Evolutionary conservation across 2,888 invertebrate species (phyloP).

Genomic region (Tetragnatha montana): DNA sequence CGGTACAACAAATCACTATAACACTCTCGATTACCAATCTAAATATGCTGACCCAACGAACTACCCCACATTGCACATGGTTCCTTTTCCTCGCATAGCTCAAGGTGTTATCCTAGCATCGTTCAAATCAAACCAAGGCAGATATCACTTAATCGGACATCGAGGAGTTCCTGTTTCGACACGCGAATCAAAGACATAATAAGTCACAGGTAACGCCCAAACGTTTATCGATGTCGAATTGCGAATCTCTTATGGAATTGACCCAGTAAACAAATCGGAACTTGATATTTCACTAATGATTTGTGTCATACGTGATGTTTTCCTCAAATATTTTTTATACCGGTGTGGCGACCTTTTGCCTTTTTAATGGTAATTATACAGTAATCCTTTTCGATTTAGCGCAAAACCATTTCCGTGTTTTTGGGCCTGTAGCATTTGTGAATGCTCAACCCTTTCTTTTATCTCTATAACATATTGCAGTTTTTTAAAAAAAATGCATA

Average conservation of each 20-base stretch:
- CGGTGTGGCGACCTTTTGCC: background rate
- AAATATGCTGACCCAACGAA: constrained; percentile 28
- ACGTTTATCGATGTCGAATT: constrained; percentile 21
- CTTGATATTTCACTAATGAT: constrained; percentile 1
- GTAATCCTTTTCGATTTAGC: background rate
- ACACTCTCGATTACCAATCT: no score
- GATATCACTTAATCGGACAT: background rate
- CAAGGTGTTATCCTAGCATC: constrained; percentile 9
- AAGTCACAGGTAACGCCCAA: constrained; percentile 49
- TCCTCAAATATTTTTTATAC: background rate
- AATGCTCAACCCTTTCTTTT: background rate
- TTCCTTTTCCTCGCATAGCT: background rate
- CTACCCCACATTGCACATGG: background rate
- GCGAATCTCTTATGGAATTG: constrained; percentile 8
- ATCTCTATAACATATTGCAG: no score
- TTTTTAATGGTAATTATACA: background rate
- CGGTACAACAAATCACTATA: no score
- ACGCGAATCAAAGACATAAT: constrained; percentile 19
- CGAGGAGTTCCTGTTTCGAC: constrained; percentile 2
- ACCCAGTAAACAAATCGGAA: constrained; percentile 26
- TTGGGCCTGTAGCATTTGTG: background rate
- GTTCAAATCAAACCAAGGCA: background rate
- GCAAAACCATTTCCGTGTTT: background rate
- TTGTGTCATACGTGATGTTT: background rate
- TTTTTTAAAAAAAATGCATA: no score